These are phyloP conservation scores for Pomacea canaliculata DNA, from an alignment of 2,888 invertebrate species.

Conservation along the genomic window DNA sequence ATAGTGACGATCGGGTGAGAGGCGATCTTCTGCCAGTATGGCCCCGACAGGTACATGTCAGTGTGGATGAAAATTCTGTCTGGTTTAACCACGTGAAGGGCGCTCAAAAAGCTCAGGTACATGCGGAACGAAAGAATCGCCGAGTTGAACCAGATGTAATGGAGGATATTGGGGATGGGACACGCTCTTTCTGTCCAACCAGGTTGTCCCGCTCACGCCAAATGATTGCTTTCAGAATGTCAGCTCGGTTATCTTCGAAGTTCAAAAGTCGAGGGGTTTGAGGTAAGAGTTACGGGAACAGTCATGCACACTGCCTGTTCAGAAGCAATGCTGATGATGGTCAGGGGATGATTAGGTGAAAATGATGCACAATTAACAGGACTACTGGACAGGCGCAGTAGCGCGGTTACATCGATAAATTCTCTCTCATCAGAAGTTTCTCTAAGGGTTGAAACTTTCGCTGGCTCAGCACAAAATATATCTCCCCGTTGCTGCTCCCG, in stretches of 20 bases:
- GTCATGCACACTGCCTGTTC: slow-evolving; percentile 6
- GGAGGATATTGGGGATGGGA: slow-evolving; percentile 61
- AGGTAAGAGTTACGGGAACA: background rate
- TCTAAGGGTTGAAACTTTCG: background rate
- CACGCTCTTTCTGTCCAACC: background rate
- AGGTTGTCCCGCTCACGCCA: background rate
- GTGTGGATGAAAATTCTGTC: slow-evolving; percentile 62
- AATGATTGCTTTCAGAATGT: slow-evolving; percentile 1
- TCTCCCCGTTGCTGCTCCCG: slow-evolving; percentile 1
- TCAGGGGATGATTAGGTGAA: background rate
- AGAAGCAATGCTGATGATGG: background rate
- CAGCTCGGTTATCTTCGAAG: background rate
- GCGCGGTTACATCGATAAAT: background rate
- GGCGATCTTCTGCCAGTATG: slow-evolving; percentile 52
- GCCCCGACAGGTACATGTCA: slow-evolving; percentile 51
- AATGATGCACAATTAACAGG: background rate
- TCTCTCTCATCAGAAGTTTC: background rate
- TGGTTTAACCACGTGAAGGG: slow-evolving; percentile 56
- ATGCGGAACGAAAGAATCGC: slow-evolving; percentile 58
- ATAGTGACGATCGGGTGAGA: slow-evolving; percentile 43
- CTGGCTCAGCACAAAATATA: slow-evolving; percentile 14
- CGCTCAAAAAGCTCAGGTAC: slow-evolving; percentile 61
- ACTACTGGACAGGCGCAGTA: background rate
- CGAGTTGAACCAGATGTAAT: slow-evolving; percentile 63
- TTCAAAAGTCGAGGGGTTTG: background rate